phyloP scores from a whole-genome alignment of 2,113 vertebrate species.

The Trematomus loennbergii region DNA sequence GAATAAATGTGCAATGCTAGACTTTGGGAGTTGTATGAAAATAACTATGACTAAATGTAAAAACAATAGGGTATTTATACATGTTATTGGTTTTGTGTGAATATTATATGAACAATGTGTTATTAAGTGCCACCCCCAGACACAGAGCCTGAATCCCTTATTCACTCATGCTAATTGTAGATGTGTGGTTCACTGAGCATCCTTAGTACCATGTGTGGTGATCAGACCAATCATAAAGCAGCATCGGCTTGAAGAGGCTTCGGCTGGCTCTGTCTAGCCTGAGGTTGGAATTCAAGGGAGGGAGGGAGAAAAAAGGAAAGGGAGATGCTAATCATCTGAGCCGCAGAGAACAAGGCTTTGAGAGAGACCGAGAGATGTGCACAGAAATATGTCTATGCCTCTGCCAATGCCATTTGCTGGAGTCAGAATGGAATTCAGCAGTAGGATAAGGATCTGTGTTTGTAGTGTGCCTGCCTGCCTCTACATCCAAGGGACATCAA shows the following conservation, averaged over 20 bases:
- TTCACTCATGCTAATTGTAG: slow-evolving; percentile 48
- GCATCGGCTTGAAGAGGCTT: slow-evolving; percentile 50
- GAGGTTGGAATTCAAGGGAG: slow-evolving; percentile 57
- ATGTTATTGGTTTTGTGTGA: slow-evolving; percentile 11
- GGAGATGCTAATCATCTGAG: slow-evolving; percentile 69
- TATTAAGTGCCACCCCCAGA: slow-evolving; percentile 29
- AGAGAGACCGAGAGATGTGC: slow-evolving; percentile 34
- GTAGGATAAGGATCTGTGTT: slow-evolving; percentile 62
- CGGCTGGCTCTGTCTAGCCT: slow-evolving; percentile 41
- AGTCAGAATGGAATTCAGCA: slow-evolving; percentile 46
- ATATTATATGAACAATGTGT: slow-evolving; percentile 25
- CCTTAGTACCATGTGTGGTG: slow-evolving; percentile 7
- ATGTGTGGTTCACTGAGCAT: slow-evolving; percentile 47
- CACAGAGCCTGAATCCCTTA: slow-evolving; percentile 21
- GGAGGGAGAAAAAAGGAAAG: slow-evolving; percentile 41
- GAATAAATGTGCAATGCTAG: slow-evolving; percentile 2
- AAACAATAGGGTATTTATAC: slow-evolving; percentile 16
- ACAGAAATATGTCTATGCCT: slow-evolving; percentile 47
- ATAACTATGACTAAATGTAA: not conserved
- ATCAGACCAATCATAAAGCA: slow-evolving; percentile 48
- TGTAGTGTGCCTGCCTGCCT: slow-evolving; percentile 45
- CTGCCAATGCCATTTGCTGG: slow-evolving; percentile 51
- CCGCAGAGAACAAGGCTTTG: slow-evolving; percentile 57
- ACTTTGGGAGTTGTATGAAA: not conserved
- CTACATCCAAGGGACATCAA: slow-evolving; percentile 45